Evolutionary conservation across 1,140 invertebrate species (phyloP).

Genomic region (Pararge aegeria): DNA sequence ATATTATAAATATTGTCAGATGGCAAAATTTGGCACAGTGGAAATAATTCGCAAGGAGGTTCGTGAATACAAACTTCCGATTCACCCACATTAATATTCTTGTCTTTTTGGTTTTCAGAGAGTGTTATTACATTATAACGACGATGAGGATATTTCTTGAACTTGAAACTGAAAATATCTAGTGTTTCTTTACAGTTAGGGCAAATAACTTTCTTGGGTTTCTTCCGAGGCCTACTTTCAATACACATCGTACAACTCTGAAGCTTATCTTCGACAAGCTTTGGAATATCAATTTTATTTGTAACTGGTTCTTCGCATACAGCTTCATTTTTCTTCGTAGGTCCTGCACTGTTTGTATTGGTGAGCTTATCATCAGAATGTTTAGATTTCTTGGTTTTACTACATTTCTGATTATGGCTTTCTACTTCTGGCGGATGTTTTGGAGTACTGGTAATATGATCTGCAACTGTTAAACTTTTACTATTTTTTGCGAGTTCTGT

Average conservation of each 20-base stretch:
- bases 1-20: conserved; percentile 34
- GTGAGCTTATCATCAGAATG: conserved; percentile 39
- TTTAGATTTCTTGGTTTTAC: conserved; percentile 28
- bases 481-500: conserved; percentile 48
- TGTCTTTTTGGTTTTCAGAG: conserved; percentile 21
- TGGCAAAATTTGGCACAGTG: conserved; percentile 58
- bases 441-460: conserved; percentile 48
- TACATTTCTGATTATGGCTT: conserved; percentile 18
- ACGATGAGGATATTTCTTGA: conserved; percentile 26
- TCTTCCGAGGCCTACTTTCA: conserved; percentile 37
- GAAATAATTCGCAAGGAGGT: conserved; percentile 57
- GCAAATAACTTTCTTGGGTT: conserved; percentile 45
- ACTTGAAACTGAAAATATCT: conserved; percentile 45
- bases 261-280: conserved; percentile 9
- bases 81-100: conserved; percentile 32
- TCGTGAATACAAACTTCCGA: conserved; percentile 49
- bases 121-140: conserved; percentile 28
- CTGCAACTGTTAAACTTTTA: conserved; percentile 40
- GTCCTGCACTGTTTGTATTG: conserved; percentile 29
- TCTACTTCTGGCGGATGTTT: conserved; percentile 27
- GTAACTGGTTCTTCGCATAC: conserved; percentile 20
- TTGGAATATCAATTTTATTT: conserved; percentile 24
- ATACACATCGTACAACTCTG: conserved; percentile 11
- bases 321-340: conserved; percentile 24
- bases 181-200: conserved; percentile 60